Evolutionary conservation across 2,888 invertebrate genomes (phyloP).

Genomic region (Auanema sp.): DNA sequence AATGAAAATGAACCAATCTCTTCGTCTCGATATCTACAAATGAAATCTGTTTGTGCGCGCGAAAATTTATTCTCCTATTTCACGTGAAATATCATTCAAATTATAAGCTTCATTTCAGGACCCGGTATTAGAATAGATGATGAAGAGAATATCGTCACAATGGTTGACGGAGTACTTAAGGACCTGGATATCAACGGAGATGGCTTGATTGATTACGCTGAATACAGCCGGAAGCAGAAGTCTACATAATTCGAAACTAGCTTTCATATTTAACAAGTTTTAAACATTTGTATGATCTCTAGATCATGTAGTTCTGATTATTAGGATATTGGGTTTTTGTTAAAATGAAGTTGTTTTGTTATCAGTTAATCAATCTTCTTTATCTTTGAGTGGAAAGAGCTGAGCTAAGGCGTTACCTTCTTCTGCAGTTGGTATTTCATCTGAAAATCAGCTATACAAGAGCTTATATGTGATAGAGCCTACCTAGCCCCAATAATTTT

Average conservation of each 20-base stretch:
- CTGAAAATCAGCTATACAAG: constrained; percentile 15
- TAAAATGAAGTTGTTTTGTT: not conserved
- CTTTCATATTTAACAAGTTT: too few species aligned
- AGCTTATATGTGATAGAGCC: too few species aligned
- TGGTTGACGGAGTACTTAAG: constrained; percentile 41
- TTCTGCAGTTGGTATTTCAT: constrained; percentile 33
- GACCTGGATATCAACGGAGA: constrained; percentile 84
- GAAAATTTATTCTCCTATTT: too few species aligned
- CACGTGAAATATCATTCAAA: too few species aligned
- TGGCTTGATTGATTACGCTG: constrained; percentile 89
- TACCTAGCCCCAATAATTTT: constrained; percentile 17
- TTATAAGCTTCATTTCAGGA: constrained; percentile 9
- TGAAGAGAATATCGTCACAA: constrained; percentile 37
- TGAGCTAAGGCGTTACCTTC: constrained; percentile 41
- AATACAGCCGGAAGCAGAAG: constrained; percentile 75
- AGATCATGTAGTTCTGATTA: too few species aligned
- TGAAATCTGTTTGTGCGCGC: too few species aligned
- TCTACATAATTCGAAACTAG: too few species aligned
- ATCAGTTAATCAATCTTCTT: not conserved
- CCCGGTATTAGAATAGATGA: constrained; percentile 28
- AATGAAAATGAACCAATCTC: too few species aligned
- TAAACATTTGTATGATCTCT: too few species aligned
- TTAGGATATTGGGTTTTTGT: not conserved
- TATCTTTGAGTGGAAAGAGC: constrained; percentile 20
- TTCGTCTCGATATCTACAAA: too few species aligned